Evolutionary conservation across 2,888 invertebrate species (phyloP), one percentile per base, ranked within the genome.

Genomic region (Lepeophtheirus nordmannii): DNA sequence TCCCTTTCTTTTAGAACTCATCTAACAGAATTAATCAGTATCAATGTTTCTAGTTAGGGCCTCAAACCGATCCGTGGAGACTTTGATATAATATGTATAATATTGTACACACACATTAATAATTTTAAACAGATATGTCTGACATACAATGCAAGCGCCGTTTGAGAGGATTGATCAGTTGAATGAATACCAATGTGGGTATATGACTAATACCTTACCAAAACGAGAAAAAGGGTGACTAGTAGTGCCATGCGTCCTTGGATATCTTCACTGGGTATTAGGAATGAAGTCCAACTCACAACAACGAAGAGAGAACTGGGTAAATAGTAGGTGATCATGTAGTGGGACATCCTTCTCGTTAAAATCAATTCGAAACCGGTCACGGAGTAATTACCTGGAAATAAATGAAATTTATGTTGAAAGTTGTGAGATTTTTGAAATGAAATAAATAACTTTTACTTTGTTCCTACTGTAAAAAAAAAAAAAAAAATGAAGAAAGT

Each of bases 261-360:
- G 37, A 63, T 63, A 53, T 63, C 63, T 1, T 63, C 63, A 23
- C 63, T 53, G 63, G 63, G 63, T 22, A 63, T 63, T 14, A 63
- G 63, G 23, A 63, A 63, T 1, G 63, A 63, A 1, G 63, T 63
- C 63, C 63, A 63, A 23, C 63, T 63, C 53, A 63, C 63, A 30
- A 63, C 56, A 10, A 63, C 63, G 8, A 63, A 63, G n/a, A 63
- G 53, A 22, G 63, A 63, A 30, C 63, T 63, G 20, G 63, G 63
- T 22, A 63, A 37, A 56, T 63, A 63, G 56, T 63, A 63, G 30
- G 63, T 63, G 46, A 63, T 63, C 63, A 63, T 63, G 17, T 63
- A 63, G 37, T 63, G 63, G 23, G 63, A 63, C 63, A 63, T 56
- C n/a, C 63, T 41, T 46, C 63, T 40, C 23, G 22, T 63, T 30